Percentiles rank a stretch among this genome's conserved stretches.
Evolutionary conservation across 2,888 invertebrate genomes (phyloP).

Genomic region (Adela reaumurella): DNA sequence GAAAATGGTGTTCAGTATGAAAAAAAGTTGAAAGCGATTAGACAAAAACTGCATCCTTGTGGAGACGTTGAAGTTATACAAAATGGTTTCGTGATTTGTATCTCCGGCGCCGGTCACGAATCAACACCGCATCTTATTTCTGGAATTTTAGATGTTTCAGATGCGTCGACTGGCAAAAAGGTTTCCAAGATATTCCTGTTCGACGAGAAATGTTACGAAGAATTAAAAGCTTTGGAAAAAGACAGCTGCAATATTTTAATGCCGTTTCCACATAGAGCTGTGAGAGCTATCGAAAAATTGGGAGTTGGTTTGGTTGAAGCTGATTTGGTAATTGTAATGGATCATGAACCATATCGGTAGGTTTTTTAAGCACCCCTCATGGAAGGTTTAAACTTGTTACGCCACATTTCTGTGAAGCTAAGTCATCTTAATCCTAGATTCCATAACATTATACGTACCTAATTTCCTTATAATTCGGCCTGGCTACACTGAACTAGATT

Average conservation of each 20-base stretch:
- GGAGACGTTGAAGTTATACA: slow-evolving; percentile 5
- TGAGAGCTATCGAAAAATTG: slow-evolving; percentile 36
- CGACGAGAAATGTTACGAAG: slow-evolving; percentile 23
- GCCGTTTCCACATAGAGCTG: slow-evolving; percentile 24
- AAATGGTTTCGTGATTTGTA: slow-evolving; percentile 25
- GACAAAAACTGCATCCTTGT: slow-evolving; percentile 4
- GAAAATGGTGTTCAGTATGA: slow-evolving; percentile 26
- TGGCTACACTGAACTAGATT: too few relatives aligned
- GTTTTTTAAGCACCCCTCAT: slow-evolving; percentile 14
- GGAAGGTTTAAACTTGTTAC: too few relatives aligned
- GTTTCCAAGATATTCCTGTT: slow-evolving; percentile 33
- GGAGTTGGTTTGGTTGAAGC: slow-evolving; percentile 40
- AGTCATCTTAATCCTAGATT: too few relatives aligned
- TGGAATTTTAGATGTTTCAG: slow-evolving; percentile 25
- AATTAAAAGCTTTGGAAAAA: slow-evolving; percentile 28
- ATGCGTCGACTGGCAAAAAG: slow-evolving; percentile 15
- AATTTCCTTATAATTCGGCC: too few relatives aligned
- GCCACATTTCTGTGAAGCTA: too few relatives aligned
- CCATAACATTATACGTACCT: too few relatives aligned
- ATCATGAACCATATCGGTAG: slow-evolving; percentile 39
- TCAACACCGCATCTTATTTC: slow-evolving; percentile 32
- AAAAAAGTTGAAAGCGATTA: slow-evolving; percentile 18
- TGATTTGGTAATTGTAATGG: slow-evolving; percentile 50
- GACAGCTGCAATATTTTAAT: slow-evolving; percentile 30
- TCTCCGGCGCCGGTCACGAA: slow-evolving; percentile 31